Evolutionary conservation across 2,888 invertebrate genomes (phyloP), one percentile per base, ranked within the genome.

Genomic region (Syritta pipiens): DNA sequence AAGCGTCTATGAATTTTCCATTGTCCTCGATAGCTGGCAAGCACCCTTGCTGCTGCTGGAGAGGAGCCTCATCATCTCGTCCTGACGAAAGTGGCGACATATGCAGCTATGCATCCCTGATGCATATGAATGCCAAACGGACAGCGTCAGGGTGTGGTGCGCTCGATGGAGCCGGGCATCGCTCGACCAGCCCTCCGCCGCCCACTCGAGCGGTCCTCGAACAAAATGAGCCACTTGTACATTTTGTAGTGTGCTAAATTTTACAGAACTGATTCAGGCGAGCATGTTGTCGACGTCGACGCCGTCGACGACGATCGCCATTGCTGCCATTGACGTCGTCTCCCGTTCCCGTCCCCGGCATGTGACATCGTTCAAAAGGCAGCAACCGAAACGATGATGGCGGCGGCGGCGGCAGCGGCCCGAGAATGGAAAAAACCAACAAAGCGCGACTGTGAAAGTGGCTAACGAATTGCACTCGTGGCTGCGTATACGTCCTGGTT

Each of bases 391-490:
- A 59, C 46, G 59, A 32, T 46, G 59, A 59, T 46, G 46, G 24
- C 46, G 59, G 12, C 44, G 28, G 22, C 46, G 19, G 30, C 44
- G 12, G n/a, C 22, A 32, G 14, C 12, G 7, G 17, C 22, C 9
- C 3, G n/a, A 42, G 10, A 49, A 53, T 9, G 37, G 14, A 17
- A 53, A 49, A 65, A 53, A 44, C 35, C 35, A 67, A 46, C 55
- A 67, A 46, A 42, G 53, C 65, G 42, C 65, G 65, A 53, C 53
- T 65, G 35, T 53, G 35, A 65, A 65, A 67, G 67, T 67, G 55
- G 55, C 67, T 55, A 67, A 55, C 67, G 46, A 67, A 67, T 67
- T 67, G 67, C 46, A 57, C 55, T 67, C 65, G 65, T 67, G 67
- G 67, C 37, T 67, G 55, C 67, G 48, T 67, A 55, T 67, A 67